Conservation (phyloP, 2,797 vertebrate species). For the Epinephelus malabaricus region DNA sequence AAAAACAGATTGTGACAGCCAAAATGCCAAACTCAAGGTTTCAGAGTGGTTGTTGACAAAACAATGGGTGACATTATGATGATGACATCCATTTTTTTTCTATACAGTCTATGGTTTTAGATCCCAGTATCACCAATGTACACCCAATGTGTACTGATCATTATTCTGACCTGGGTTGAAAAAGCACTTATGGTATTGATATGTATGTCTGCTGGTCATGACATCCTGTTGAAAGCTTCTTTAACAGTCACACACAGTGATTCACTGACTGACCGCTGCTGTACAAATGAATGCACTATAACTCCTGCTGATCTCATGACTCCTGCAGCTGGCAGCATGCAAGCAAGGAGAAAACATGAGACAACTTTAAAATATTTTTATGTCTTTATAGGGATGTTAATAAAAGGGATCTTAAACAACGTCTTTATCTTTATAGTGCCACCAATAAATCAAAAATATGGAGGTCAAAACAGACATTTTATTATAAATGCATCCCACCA, state of each 20-base stretch:
- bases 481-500: not conserved
- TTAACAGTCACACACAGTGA: not conserved
- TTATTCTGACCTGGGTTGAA: not conserved
- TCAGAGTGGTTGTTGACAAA: too few relatives aligned
- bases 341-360: not conserved
- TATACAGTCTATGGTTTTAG: too few relatives aligned
- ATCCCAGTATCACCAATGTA: too few relatives aligned
- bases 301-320: slow-evolving; percentile 11
- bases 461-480: not conserved
- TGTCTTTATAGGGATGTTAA: not conserved
- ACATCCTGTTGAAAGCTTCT: not conserved
- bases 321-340: not conserved
- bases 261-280: not conserved
- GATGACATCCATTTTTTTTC: too few relatives aligned
- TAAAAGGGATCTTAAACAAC: not conserved
- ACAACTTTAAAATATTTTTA: not conserved
- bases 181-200: not conserved
- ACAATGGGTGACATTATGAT: too few relatives aligned
- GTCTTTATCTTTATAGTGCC: not conserved
- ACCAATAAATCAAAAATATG: not conserved
- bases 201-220: not conserved
- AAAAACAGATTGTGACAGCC: too few relatives aligned
- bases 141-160: too few relatives aligned
- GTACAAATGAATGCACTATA: not conserved
- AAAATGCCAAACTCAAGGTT: too few relatives aligned